Evolutionary conservation across 2,888 invertebrate genomes (phyloP).

Genomic region (Nomada goodeniana): DNA sequence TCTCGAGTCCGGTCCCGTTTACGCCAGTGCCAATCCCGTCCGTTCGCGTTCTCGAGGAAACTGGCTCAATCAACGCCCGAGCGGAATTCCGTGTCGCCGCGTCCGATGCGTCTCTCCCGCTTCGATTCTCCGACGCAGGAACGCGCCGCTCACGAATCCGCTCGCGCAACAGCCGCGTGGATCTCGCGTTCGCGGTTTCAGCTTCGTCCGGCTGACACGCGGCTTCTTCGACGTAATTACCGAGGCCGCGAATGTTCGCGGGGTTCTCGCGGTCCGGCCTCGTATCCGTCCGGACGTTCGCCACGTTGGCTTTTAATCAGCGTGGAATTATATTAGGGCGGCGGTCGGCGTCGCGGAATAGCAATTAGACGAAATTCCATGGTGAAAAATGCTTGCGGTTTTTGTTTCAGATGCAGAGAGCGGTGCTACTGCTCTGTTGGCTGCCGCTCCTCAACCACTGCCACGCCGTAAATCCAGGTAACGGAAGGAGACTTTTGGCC

Average conservation of each 20-base stretch:
- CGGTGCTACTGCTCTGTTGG: constrained; percentile 83
- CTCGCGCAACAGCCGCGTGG: too few relatives aligned
- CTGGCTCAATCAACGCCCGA: too few relatives aligned
- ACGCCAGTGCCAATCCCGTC: background rate
- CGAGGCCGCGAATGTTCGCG: constrained; percentile 17
- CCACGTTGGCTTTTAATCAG: constrained; percentile 41
- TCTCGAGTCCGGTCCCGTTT: background rate
- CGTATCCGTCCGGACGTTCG: constrained; percentile 12
- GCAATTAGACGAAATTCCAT: constrained; percentile 19
- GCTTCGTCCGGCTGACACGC: background rate
- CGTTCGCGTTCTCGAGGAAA: background rate
- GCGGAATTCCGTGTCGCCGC: too few relatives aligned
- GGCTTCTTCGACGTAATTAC: constrained; percentile 36
- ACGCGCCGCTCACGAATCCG: too few relatives aligned
- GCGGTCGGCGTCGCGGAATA: constrained; percentile 10
- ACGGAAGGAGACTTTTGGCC: constrained; percentile 31
- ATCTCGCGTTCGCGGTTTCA: too few relatives aligned
- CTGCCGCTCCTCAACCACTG: constrained; percentile 83
- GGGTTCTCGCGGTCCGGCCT: constrained; percentile 12
- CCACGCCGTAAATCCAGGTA: constrained; percentile 84
- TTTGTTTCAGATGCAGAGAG: constrained; percentile 82
- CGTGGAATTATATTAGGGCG: constrained; percentile 39
- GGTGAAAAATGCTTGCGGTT: constrained; percentile 44
- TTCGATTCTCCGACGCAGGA: too few relatives aligned
- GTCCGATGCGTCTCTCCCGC: too few relatives aligned